These are phyloP conservation scores for Nibea coibor DNA, from an alignment of 2,113 vertebrate genomes.

Conservation along the genomic window DNA sequence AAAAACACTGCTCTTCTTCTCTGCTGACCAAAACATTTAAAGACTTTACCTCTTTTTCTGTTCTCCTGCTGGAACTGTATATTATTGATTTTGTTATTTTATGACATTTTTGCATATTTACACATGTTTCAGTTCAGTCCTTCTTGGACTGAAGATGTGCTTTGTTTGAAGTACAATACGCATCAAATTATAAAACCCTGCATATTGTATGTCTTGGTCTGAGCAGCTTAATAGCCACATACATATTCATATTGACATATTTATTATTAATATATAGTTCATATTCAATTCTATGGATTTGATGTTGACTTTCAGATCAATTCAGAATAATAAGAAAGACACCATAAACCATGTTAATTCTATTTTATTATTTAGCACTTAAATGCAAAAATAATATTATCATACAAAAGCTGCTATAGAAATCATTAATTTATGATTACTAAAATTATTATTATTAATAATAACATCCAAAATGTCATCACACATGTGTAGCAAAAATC, in stretches of 20 bases:
- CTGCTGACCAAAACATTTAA: neutral
- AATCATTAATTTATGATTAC: neutral
- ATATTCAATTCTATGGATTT: neutral
- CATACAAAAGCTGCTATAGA: no score
- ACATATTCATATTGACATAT: neutral
- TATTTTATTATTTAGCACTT: neutral
- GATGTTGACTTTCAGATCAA: neutral
- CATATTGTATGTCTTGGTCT: neutral
- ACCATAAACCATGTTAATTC: neutral
- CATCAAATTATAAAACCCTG: neutral
- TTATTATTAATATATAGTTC: neutral
- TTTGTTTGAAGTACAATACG: neutral
- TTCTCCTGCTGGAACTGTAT: neutral
- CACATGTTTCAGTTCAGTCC: neutral
- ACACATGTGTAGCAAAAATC: neutral
- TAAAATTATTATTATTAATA: neutral
- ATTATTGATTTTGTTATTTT: neutral
- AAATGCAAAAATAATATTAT: slow-evolving; percentile 5
- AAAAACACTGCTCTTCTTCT: slow-evolving; percentile 5
- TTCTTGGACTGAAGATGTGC: neutral
- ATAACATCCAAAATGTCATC: neutral
- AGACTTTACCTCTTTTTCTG: neutral
- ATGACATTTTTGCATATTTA: neutral
- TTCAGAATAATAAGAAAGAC: neutral
- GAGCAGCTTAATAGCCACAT: neutral